These are phyloP conservation scores for Pentalonia nigronervosa DNA, from an alignment of 1,140 invertebrate species.

Conservation along the genomic window DNA sequence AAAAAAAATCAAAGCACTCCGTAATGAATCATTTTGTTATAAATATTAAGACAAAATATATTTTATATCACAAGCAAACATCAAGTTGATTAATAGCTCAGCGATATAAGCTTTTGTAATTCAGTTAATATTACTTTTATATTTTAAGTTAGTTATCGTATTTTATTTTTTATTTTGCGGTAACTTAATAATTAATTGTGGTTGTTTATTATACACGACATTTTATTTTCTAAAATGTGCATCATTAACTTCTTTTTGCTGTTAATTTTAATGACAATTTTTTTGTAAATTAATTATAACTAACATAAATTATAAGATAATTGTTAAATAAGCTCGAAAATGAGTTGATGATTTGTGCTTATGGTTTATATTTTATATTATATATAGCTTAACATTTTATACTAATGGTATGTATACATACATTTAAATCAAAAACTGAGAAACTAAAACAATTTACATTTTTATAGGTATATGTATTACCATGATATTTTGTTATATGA, in stretches of 20 bases:
- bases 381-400: too few relatives aligned
- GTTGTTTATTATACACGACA: background rate
- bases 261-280: background rate
- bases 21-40: background rate
- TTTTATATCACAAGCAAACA: background rate
- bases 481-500: too few relatives aligned
- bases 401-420: too few relatives aligned
- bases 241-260: background rate
- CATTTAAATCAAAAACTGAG: too few relatives aligned
- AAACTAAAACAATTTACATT: too few relatives aligned
- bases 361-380: background rate
- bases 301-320: background rate
- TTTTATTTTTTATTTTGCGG: background rate
- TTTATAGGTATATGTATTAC: too few relatives aligned
- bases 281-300: background rate
- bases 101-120: background rate
- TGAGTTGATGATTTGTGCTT: background rate
- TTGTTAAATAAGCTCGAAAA: background rate
- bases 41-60: background rate
- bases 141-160: background rate
- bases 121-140: background rate
- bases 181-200: background rate
- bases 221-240: background rate
- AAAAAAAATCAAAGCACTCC: background rate
- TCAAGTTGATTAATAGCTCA: constrained; percentile 9